Base-by-base conservation (phyloP, 2,888 invertebrate genomes). In the Carcina quercana region DNA sequence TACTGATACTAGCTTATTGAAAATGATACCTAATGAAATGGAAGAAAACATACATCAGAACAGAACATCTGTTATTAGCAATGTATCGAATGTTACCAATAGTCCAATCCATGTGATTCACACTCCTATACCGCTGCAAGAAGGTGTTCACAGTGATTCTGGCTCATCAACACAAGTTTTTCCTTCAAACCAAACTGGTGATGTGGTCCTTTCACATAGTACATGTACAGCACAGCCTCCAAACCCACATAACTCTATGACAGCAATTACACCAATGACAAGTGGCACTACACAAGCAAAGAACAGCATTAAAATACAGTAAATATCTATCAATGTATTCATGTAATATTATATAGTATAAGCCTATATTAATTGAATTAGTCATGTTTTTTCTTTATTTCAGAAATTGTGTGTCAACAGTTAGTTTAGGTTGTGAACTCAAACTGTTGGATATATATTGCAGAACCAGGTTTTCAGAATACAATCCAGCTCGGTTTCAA, bases 401-500 rank as follows among this genome's bases (percentile, higher is more conserved):
- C 59, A 93, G 93, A 59, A 94, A 94, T 61, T 92, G 93, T 58
- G 93, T 94, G 1, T 90, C 93, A 13, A 93, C 93, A 4, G 91
- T 93, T 0, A 90, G 89, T 52, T 76, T 94, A 39, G 88, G 88
- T 11, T 91, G 91, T 59, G 88, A 89, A 57, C 68, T 94, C 34
- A 88, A 92, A 55, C 73, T 94, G 19, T 86, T 89, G 50, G 87
- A 88, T 37, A 92, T 94, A 34, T 93, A 93, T 59, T 89, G 90
- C 39, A 87, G 91, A 30, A 93, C 94, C 3, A 84, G 94, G 42
- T 93, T 91, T 67, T 92, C 94, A 0, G 94, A 94, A 67, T 94
- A 93, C 51, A 93, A 92, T 56, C 94, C 94, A 5, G 87, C 90
- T 4, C 83, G 93, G 45, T 94, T 94, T 59, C 91, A 92, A 54